Evolutionary conservation across 1,140 invertebrate genomes (phyloP), one percentile per base, ranked within the genome.

Genomic region (Epicauta chinensis): DNA sequence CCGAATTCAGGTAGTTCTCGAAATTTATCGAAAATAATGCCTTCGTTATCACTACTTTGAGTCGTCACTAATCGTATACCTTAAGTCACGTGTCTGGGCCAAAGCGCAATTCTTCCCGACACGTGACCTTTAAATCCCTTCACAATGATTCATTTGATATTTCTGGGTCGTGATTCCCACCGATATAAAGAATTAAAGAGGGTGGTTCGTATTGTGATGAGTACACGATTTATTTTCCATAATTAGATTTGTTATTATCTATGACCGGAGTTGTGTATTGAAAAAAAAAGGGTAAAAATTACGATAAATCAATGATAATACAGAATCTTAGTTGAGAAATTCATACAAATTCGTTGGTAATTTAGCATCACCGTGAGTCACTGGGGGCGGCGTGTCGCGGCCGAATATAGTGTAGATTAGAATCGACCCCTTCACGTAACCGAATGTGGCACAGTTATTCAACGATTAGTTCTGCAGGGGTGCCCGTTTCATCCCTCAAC

Each of bases 401-500:
- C 23, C n/a, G n/a, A n/a, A n/a, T n/a, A n/a, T 23, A 23, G 45
- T 63, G 60, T 55, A 61, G 61, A 65, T 65, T 65, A 63, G 60
- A 60, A 53, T 53, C 47, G 51, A 45, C 52, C 59, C 53, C 54
- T 23, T 49, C 46, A 38, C 43, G 48, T 48, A 37, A 59, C 44
- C 50, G 56, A 60, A 49, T 61, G 53, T 61, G 58, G 59, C 60
- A 58, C 62, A 59, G 64, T 65, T 65, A 64, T 61, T 59, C 57
- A 56, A 44, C 61, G 64, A 66, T 66, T 66, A 63, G 64, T 66
- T 65, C 61, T 59, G 61, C 64, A 61, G 58, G 62, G 63, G 61
- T 63, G 60, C 58, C 48, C 39, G 40, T 43, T 51, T 32, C 46
- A 51, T 15, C 47, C 41, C 51, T 42, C 16, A 16, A 12, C 12